A percentile compares a stretch with the other conserved stretches of the same genome.
Conservation (phyloP, 1,140 invertebrate species). For the Megalonaias nervosa region DNA sequence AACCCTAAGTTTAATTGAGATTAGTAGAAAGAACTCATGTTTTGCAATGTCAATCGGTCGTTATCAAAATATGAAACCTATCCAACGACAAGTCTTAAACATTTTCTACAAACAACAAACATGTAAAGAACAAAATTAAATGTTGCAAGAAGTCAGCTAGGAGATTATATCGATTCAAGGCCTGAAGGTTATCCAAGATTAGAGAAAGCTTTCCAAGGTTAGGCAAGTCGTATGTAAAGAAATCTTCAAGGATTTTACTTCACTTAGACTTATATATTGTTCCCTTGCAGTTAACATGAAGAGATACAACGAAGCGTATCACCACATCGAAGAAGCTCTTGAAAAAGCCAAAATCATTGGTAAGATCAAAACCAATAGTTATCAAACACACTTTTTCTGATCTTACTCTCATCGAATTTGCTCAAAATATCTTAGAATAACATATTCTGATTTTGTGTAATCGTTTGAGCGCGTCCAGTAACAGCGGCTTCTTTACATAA, state of each 20-base stretch:
- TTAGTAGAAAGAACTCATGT: neutral
- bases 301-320: slow-evolving; percentile 48
- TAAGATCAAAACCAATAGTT: slow-evolving; percentile 14
- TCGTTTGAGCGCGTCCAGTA: too few species aligned
- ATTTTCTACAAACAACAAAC: too few species aligned
- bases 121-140: too few species aligned
- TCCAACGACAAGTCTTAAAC: too few species aligned
- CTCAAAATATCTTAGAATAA: too few species aligned
- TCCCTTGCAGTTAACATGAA: slow-evolving; percentile 49
- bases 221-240: neutral
- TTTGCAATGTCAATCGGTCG: neutral
- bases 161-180: too few species aligned
- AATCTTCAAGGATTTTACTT: neutral
- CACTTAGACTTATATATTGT: neutral
- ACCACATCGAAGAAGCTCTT: slow-evolving; percentile 49
- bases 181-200: too few species aligned
- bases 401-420: too few species aligned
- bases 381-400: too few species aligned
- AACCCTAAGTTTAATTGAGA: neutral
- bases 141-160: too few species aligned
- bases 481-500: too few species aligned
- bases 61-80: neutral
- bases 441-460: too few species aligned
- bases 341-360: slow-evolving; percentile 45
- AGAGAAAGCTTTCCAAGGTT: neutral